These are phyloP conservation scores for Leptopilina drosophilae DNA, from an alignment of 2,888 invertebrate genomes.

Conservation along the genomic window DNA sequence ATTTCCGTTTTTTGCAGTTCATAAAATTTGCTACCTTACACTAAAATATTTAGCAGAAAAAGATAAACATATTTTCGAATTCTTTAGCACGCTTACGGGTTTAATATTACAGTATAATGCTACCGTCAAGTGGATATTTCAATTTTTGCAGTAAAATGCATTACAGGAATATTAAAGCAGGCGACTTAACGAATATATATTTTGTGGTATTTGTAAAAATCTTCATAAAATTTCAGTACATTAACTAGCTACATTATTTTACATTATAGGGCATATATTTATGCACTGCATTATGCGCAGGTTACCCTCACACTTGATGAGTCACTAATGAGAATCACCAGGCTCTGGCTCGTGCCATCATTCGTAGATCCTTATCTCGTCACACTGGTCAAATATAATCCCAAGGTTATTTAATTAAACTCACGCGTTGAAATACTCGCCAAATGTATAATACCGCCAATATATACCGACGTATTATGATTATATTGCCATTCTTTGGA, in stretches of 20 bases:
- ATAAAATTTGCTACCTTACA: too few relatives aligned
- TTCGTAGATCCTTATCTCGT: not conserved
- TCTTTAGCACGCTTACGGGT: too few relatives aligned
- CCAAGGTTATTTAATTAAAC: not conserved
- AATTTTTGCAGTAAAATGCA: too few relatives aligned
- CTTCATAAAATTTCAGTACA: not conserved
- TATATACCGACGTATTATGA: not conserved
- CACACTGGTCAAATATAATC: conserved; percentile 1
- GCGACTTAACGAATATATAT: too few relatives aligned
- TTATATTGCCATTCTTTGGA: not conserved
- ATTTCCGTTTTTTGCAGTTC: too few relatives aligned
- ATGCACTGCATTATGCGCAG: not conserved
- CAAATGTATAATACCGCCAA: not conserved
- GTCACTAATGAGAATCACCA: conserved; percentile 19
- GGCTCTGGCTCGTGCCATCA: conserved; percentile 7
- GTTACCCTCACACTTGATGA: conserved; percentile 16
- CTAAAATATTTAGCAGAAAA: too few relatives aligned
- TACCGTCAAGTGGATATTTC: too few relatives aligned
- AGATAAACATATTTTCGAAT: too few relatives aligned
- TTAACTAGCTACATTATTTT: not conserved
- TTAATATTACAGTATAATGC: too few relatives aligned
- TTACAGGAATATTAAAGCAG: too few relatives aligned
- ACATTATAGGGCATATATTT: not conserved
- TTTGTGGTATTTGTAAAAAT: too few relatives aligned
- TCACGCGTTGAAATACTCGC: not conserved